phyloP scores from a whole-genome alignment of 2,797 vertebrate species.

The Periophthalmus magnuspinnatus region DNA sequence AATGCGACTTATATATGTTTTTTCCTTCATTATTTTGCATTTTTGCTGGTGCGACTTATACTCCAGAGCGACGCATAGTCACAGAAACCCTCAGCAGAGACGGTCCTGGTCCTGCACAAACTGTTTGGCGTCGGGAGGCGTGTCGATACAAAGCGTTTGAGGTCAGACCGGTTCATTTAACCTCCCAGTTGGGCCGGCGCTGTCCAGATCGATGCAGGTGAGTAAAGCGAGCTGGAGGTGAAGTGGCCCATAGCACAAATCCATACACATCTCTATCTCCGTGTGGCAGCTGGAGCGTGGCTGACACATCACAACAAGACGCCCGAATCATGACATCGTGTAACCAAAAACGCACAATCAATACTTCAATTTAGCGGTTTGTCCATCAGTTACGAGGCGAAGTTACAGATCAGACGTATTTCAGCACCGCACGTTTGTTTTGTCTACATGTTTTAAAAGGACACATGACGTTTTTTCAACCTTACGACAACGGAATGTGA shows the following conservation, averaged over 20 bases:
- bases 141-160: constrained; percentile 5
- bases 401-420: no score
- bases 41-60: no score
- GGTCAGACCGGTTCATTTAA: constrained; percentile 8
- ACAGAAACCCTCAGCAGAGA: no score
- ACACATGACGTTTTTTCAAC: no score
- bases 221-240: constrained; percentile 1
- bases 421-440: no score
- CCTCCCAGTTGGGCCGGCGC: not conserved
- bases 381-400: not conserved
- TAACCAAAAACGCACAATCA: not conserved
- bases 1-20: no score
- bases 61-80: no score
- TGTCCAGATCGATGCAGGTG: constrained; percentile 3
- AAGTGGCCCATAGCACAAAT: constrained; percentile 1
- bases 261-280: constrained; percentile 7
- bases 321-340: not conserved
- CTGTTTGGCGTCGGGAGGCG: not conserved
- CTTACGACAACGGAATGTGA: no score
- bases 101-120: not conserved
- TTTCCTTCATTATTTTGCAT: no score
- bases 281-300: not conserved
- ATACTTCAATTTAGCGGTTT: not conserved
- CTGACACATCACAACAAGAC: not conserved
- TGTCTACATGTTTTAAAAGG: no score